These are phyloP conservation scores for Melanotaenia pygmaea DNA, from an alignment of 2,797 vertebrate species.

Conservation along the genomic window DNA sequence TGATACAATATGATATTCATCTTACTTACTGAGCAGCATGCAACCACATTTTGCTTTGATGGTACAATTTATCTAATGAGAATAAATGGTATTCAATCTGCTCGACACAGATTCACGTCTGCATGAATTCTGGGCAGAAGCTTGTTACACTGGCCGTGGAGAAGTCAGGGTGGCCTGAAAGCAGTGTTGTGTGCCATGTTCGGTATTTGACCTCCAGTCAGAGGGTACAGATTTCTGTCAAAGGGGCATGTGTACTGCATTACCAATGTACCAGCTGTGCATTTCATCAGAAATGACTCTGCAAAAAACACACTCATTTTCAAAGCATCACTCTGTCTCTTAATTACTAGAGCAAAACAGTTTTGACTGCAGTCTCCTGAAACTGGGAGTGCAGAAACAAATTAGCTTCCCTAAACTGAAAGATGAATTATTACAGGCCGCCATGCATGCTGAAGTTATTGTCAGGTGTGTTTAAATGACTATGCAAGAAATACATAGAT, in stretches of 20 bases:
- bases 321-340: slow-evolving; percentile 42
- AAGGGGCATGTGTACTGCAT: slow-evolving; percentile 46
- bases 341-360: slow-evolving; percentile 31
- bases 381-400: slow-evolving; percentile 22
- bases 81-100: slow-evolving; percentile 30
- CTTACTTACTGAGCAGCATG: slow-evolving; percentile 18
- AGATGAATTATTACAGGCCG: neutral
- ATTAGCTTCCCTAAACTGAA: slow-evolving; percentile 7
- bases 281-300: slow-evolving; percentile 60
- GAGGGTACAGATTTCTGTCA: slow-evolving; percentile 59
- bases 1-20: slow-evolving; percentile 27
- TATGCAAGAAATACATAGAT: neutral
- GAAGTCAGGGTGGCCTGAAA: slow-evolving; percentile 12
- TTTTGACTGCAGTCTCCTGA: slow-evolving; percentile 23
- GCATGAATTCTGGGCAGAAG: slow-evolving; percentile 3
- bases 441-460: neutral
- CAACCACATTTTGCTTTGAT: slow-evolving; percentile 10
- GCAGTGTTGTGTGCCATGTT: slow-evolving; percentile 25
- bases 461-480: neutral
- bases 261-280: slow-evolving; percentile 52
- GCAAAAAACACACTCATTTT: slow-evolving; percentile 50
- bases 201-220: slow-evolving; percentile 47
- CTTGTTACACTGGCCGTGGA: slow-evolving; percentile 15
- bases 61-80: slow-evolving; percentile 18
- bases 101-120: slow-evolving; percentile 15